phyloP scores from a whole-genome alignment of 2,113 vertebrate species.

The Sporophila hypoxantha region DNA sequence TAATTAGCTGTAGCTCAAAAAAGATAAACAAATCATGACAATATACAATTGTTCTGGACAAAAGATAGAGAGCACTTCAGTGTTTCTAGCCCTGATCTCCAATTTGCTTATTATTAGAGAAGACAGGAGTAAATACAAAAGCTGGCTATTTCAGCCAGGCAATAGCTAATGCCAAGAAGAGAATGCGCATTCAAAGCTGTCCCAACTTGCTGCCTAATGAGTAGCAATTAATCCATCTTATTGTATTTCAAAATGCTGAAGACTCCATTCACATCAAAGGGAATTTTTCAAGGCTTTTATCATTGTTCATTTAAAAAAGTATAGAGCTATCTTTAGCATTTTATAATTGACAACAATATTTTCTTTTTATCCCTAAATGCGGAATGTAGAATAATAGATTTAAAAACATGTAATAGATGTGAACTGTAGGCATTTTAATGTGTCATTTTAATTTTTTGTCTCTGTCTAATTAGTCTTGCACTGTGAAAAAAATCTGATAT shows the following conservation, averaged over 20 bases:
- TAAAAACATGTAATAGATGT: slow-evolving; percentile 17
- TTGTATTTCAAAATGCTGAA: slow-evolving; percentile 83
- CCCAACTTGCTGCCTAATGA: slow-evolving; percentile 82
- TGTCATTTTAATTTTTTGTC: not conserved
- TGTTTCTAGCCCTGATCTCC: slow-evolving; percentile 83
- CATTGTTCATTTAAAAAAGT: slow-evolving; percentile 72
- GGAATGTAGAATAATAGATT: slow-evolving; percentile 56
- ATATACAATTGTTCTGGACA: slow-evolving; percentile 75
- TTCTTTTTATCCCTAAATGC: slow-evolving; percentile 49
- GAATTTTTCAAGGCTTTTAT: slow-evolving; percentile 75
- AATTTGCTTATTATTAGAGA: slow-evolving; percentile 95
- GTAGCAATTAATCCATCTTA: slow-evolving; percentile 87
- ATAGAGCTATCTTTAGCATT: slow-evolving; percentile 72
- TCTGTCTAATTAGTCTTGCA: slow-evolving; percentile 31
- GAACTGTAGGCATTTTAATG: slow-evolving; percentile 46
- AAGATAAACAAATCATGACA: slow-evolving; percentile 75
- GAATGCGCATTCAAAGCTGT: slow-evolving; percentile 84
- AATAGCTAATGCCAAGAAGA: slow-evolving; percentile 80
- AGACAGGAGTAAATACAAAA: slow-evolving; percentile 92
- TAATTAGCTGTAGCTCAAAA: slow-evolving; percentile 60
- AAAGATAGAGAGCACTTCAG: slow-evolving; percentile 77
- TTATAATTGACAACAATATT: slow-evolving; percentile 65
- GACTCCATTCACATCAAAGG: slow-evolving; percentile 88
- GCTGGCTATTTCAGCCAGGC: slow-evolving; percentile 85
- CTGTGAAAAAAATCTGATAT: slow-evolving; percentile 10